phyloP scores from a whole-genome alignment of 2,888 invertebrate genomes.

The Pheosia tremula region DNA sequence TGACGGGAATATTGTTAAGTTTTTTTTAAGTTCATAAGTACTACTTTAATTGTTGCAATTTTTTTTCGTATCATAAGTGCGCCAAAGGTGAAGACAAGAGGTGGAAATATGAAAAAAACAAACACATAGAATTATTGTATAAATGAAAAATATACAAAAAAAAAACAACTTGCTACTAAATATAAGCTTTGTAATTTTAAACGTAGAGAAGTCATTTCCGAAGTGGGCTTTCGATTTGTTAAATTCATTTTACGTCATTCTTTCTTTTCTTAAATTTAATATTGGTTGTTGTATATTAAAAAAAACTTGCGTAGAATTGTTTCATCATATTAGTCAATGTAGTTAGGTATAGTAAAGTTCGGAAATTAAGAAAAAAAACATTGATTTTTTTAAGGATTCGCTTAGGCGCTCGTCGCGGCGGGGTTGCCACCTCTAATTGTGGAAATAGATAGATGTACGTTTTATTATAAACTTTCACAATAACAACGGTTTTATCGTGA shows the following conservation, averaged over 20 bases:
- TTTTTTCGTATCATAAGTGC: slow-evolving; percentile 70
- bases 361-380: slow-evolving; percentile 54
- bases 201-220: slow-evolving; percentile 24
- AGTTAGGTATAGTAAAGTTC: slow-evolving; percentile 36
- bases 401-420: slow-evolving; percentile 34
- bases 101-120: slow-evolving; percentile 38
- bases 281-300: slow-evolving; percentile 77
- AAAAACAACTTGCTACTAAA: slow-evolving; percentile 62
- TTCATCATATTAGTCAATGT: slow-evolving; percentile 46
- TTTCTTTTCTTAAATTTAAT: slow-evolving; percentile 38
- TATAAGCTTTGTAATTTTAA: slow-evolving; percentile 55
- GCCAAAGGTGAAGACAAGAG: slow-evolving; percentile 73
- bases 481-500: slow-evolving; percentile 6
- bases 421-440: slow-evolving; percentile 12
- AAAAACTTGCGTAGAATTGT: slow-evolving; percentile 42
- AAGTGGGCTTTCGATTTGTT: slow-evolving; percentile 17
- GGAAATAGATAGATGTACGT: slow-evolving; percentile 7
- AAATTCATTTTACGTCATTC: slow-evolving; percentile 15
- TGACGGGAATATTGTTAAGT: slow-evolving; percentile 70
- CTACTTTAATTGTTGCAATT: slow-evolving; percentile 69
- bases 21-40: slow-evolving; percentile 64
- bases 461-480: slow-evolving; percentile 7
- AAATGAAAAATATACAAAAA: slow-evolving; percentile 75
- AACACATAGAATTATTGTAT: slow-evolving; percentile 66
- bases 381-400: slow-evolving; percentile 63